Conservation (phyloP, 2,888 invertebrate genomes). For the Asteroscopus sphinx region DNA sequence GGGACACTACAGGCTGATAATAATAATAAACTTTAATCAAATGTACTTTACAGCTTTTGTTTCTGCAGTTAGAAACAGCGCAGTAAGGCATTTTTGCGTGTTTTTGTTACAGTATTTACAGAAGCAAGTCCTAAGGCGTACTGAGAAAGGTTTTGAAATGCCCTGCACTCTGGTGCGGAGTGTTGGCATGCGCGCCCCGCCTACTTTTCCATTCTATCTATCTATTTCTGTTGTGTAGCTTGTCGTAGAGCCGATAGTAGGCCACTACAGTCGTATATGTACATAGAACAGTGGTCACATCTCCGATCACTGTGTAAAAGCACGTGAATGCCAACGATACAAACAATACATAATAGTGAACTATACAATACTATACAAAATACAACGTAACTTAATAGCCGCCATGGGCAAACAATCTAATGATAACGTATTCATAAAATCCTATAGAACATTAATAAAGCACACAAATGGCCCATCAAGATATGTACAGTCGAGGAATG, state of each 20-base stretch:
- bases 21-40: too few species aligned
- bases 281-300: slow-evolving; percentile 52
- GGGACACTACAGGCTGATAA: too few species aligned
- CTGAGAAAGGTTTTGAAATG: too few species aligned
- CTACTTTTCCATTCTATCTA: too few species aligned
- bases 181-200: too few species aligned
- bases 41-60: too few species aligned
- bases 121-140: too few species aligned
- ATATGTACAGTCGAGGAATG: too few species aligned
- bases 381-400: slow-evolving; percentile 4
- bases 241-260: neutral
- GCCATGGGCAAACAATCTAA: slow-evolving; percentile 13
- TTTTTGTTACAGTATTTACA: too few species aligned
- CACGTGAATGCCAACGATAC: slow-evolving; percentile 59
- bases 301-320: slow-evolving; percentile 47
- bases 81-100: too few species aligned
- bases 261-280: slow-evolving; percentile 49
- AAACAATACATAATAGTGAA: slow-evolving; percentile 41
- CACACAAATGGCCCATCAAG: neutral
- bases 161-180: too few species aligned
- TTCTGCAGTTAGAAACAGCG: too few species aligned
- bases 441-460: slow-evolving; percentile 30
- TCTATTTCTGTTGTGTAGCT: slow-evolving; percentile 3
- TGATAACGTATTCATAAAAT: slow-evolving; percentile 24
- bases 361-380: slow-evolving; percentile 40